Base-by-base conservation (phyloP, 2,888 invertebrate genomes). In the Meliscaeva auricollis region DNA sequence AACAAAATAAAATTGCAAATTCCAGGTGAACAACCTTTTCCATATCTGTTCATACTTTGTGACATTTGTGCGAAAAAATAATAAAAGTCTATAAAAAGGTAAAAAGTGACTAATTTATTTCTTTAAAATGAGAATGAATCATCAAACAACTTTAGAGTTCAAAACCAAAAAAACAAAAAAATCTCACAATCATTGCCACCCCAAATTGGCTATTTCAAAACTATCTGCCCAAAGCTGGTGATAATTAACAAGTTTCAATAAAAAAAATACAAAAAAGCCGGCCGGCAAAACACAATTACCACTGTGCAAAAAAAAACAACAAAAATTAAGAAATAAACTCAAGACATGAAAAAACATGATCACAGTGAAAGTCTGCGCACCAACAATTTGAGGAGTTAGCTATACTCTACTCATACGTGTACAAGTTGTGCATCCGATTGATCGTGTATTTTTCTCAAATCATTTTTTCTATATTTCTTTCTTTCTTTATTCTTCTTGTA, bases 301-400 rank as follows among this genome's bases (percentile, higher is more conserved):
- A 75, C 75, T 75, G 75, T 54, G 73, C 17, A 64, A 69, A 73
- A 58, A 64, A 77, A 46, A 26, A 54, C 54, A 15, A 54, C 54
- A 13, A 62, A 52, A 41, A 68, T 26, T 30, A 73, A 60, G 20
- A 64, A 77, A 46, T 52, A 35, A 66, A n/a, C 66, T 70, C 13
- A 50, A 41, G 54, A 74, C 64, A 75, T 68, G 50, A 66, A 66
- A 64, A 66, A 66, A 64, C 46, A 46, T 64, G 64, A 54, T 62
- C 69, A 79, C 44, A 84, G 83, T 84, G 84, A 84, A 84, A 84
- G 84, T 84, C 79, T 44, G 75, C 62, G 20, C 44, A 44, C 62
- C 62, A 74, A 26, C 41, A 9, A 8, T 3, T 41, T 44, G 69
- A 62, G 38, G 6, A 58, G 35, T 38, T 58, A 0, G 13, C 38